These are phyloP conservation scores for Bombylius discolor DNA, from an alignment of 2,888 invertebrate genomes.

Conservation along the genomic window DNA sequence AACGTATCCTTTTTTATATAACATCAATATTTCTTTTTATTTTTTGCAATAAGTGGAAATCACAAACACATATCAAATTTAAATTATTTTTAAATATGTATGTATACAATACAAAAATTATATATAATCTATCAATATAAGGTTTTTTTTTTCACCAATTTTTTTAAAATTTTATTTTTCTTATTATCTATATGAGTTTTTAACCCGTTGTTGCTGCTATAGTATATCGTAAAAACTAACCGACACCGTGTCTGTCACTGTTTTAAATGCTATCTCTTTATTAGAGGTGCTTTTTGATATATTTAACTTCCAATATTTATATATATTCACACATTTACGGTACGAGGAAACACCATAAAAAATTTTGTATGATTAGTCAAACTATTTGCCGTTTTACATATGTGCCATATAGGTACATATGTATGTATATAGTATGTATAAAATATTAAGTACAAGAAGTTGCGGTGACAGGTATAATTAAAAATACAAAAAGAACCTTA, in stretches of 20 bases:
- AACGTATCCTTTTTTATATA: too few species aligned
- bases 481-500: too few species aligned
- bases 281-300: conserved; percentile 1
- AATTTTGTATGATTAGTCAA: conserved; percentile 10
- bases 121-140: too few species aligned
- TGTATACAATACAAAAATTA: too few species aligned
- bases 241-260: conserved; percentile 13
- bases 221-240: conserved; percentile 8
- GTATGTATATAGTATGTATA: not conserved
- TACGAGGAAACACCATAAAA: conserved; percentile 11
- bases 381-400: not conserved
- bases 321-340: conserved; percentile 8
- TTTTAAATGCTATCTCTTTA: conserved; percentile 13
- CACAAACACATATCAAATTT: too few species aligned
- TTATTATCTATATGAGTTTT: too few species aligned
- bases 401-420: too few species aligned
- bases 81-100: too few species aligned
- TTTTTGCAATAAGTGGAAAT: too few species aligned
- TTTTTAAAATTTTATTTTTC: too few species aligned
- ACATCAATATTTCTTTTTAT: too few species aligned
- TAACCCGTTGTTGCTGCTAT: not conserved
- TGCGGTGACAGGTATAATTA: not conserved
- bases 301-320: not conserved
- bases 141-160: too few species aligned
- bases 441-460: not conserved